Base-by-base conservation (phyloP, 1,140 invertebrate genomes). In the Tyrophagus putrescentiae region DNA sequence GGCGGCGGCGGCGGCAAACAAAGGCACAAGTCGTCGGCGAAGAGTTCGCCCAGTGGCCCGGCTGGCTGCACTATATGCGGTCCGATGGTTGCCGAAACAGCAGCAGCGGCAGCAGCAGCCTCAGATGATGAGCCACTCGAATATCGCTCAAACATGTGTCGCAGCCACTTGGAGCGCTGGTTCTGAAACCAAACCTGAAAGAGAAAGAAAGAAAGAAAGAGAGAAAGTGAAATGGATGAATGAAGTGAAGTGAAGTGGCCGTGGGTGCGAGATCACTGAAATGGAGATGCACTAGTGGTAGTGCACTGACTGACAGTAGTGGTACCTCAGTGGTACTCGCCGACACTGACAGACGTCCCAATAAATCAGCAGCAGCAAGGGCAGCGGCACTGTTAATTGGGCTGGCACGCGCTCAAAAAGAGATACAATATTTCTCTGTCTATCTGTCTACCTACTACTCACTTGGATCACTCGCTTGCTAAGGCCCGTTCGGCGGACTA, bases 121-220 rank as follows among this genome's bases (percentile, higher is more conserved):
- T n/a, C n/a, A n/a, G n/a, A n/a, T n/a, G n/a, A n/a, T n/a, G n/a
- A n/a, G n/a, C n/a, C n/a, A n/a, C n/a, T n/a, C n/a, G n/a, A n/a
- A n/a, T n/a, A n/a, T n/a, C 52, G 52, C 3, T 13, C 13, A 13
- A 28, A 27, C 52, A 54, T 54, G 3, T 9, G 27, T 64, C 92
- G 80, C 67, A 92, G 80, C 84, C 90, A 95, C 78, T 98, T 98
- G 66, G 93, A 93, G 50, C 93, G 77, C 28, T 90, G 89, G 73
- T 98, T 98, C 78, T 98, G 93, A 78, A 98, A 98, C 93, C 93
- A 97, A 54, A 97, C 92, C 93, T 97, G 44, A 7, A 21, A 13
- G 52, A 59, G 9, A 57, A 29, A 45, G 9, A 41, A 29, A 9
- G 23, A 50, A 27, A 11, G 45, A 50, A 18, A 50, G 27, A 32